Evolutionary conservation across 1,140 invertebrate species (phyloP).

Genomic region (Bombus confusus): DNA sequence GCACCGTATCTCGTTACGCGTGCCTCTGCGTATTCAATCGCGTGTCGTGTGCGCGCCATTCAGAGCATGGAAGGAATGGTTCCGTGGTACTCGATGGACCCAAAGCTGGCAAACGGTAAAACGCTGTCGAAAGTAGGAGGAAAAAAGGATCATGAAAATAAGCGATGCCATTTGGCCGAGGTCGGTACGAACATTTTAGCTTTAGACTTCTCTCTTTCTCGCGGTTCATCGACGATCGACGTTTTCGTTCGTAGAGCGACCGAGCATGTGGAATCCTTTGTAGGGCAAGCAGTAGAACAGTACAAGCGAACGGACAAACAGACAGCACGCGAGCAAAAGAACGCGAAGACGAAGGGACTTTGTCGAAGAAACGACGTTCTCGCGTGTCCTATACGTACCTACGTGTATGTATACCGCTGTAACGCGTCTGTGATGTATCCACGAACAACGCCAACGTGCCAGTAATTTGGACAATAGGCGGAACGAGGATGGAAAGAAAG

Average conservation of each 20-base stretch:
- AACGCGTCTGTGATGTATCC: not conserved
- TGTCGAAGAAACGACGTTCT: not conserved
- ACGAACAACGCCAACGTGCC: not conserved
- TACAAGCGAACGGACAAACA: not conserved
- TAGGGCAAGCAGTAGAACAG: not conserved
- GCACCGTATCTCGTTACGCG: not conserved
- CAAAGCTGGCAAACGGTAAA: not conserved
- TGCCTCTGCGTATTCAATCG: not conserved
- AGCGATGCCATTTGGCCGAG: not conserved
- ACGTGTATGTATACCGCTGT: not conserved
- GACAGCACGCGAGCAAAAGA: not conserved
- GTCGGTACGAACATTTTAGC: not conserved
- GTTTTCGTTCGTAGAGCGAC: not conserved
- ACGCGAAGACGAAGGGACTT: not conserved
- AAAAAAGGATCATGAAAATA: not conserved
- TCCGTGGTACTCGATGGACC: not conserved
- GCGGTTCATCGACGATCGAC: not conserved
- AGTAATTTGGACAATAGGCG: slow-evolving; percentile 38
- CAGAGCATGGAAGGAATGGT: not conserved
- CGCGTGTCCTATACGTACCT: not conserved
- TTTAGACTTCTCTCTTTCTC: not conserved
- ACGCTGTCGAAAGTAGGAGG: not conserved
- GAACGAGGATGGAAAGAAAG: slow-evolving; percentile 13
- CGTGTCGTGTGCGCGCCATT: not conserved
- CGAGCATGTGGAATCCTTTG: not conserved